phyloP scores from a whole-genome alignment of 2,797 vertebrate species.

The Parambassis ranga region DNA sequence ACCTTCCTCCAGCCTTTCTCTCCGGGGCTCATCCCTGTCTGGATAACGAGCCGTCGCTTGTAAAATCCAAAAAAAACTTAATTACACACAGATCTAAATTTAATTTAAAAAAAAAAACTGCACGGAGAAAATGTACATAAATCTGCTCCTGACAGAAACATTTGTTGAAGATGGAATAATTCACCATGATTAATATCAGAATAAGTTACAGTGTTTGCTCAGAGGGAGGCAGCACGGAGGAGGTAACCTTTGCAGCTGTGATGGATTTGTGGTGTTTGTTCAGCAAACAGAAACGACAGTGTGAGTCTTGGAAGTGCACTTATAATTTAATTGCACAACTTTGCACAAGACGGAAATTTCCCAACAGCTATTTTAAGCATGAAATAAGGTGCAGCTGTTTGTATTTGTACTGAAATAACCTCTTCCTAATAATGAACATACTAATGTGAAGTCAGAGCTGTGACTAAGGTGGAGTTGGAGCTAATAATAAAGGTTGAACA shows the following conservation, averaged over 20 bases:
- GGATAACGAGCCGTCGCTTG: slow-evolving; percentile 16
- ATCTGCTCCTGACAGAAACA: background rate
- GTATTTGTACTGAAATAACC: no score
- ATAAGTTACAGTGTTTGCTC: background rate
- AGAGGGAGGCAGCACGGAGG: background rate
- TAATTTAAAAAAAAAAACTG: slow-evolving; percentile 27
- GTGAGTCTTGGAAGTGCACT: background rate
- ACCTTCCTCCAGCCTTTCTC: background rate
- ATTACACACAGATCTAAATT: slow-evolving; percentile 20
- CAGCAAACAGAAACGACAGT: background rate
- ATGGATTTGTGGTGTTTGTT: background rate
- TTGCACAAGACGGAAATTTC: background rate
- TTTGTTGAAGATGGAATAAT: background rate
- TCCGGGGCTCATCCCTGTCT: background rate
- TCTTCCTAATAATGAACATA: no score
- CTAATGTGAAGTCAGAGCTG: no score
- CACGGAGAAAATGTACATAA: slow-evolving; percentile 11
- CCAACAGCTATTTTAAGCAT: no score
- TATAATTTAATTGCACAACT: background rate
- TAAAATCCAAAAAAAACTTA: slow-evolving; percentile 14
- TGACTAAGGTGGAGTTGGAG: no score
- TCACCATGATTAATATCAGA: background rate
- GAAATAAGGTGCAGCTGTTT: no score
- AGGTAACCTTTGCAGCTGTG: background rate
- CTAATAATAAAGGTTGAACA: no score